Conservation (phyloP, 1,140 invertebrate species). For the Brachionus plicatilis region DNA sequence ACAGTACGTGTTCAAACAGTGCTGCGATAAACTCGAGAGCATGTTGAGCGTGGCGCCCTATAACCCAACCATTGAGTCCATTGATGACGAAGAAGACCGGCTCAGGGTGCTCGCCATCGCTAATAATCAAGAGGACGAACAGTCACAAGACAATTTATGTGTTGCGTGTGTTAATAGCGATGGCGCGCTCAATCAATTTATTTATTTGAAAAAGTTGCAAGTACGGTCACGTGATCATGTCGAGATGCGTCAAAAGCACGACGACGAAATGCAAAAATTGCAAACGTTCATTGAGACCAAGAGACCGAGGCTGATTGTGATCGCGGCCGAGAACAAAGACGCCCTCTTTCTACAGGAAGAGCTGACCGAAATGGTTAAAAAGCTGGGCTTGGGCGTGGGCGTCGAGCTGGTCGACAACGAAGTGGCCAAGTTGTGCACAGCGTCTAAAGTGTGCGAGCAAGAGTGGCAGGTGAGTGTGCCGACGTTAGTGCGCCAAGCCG, state of each 20-base stretch:
- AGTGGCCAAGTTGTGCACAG: conserved; percentile 62
- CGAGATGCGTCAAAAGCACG: conserved; percentile 59
- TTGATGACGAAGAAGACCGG: conserved; percentile 70
- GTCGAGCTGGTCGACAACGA: conserved; percentile 90
- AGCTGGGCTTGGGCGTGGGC: conserved; percentile 64
- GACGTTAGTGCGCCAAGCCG: conserved; percentile 74
- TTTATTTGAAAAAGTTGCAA: background rate
- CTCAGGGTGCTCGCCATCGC: conserved; percentile 78
- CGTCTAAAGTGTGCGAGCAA: background rate
- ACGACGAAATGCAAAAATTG: conserved; percentile 72
- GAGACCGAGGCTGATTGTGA: conserved; percentile 84
- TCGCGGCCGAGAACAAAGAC: conserved; percentile 72
- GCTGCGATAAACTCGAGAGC: conserved; percentile 6
- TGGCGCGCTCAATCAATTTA: background rate
- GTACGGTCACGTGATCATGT: background rate
- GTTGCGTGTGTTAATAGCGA: background rate
- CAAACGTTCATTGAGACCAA: conserved; percentile 79
- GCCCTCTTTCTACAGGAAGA: conserved; percentile 79
- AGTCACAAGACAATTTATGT: background rate
- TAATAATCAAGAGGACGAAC: conserved; percentile 64
- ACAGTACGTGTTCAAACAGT: conserved; percentile 70
- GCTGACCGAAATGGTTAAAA: conserved; percentile 59
- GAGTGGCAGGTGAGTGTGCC: conserved; percentile 81
- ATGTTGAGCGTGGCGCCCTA: conserved; percentile 1
- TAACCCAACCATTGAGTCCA: conserved; percentile 1